Percentiles rank a stretch among this genome's conserved stretches.
Conservation (phyloP, 1,140 invertebrate species). For the Euura saliciscinereae region DNA sequence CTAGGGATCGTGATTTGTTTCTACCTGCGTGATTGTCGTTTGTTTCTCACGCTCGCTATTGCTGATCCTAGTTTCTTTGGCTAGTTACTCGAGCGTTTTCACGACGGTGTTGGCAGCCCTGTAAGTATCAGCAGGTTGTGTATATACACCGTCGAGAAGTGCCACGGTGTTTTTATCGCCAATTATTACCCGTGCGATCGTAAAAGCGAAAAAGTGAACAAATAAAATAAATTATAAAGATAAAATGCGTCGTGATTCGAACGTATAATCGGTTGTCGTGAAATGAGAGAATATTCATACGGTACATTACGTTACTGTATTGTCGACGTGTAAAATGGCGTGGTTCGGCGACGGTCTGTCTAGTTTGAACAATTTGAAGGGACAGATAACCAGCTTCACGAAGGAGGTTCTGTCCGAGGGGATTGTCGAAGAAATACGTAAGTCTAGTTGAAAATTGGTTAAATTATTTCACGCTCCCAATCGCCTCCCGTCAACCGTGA, state of each 20-base stretch:
- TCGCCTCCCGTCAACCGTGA: background rate
- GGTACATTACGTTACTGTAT: slow-evolving; percentile 7
- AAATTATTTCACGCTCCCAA: slow-evolving; percentile 14
- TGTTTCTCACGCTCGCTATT: no score
- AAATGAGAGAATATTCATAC: background rate
- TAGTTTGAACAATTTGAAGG: slow-evolving; percentile 74
- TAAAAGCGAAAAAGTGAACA: background rate
- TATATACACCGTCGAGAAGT: background rate
- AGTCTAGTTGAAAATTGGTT: slow-evolving; percentile 29
- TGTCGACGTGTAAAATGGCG: slow-evolving; percentile 68
- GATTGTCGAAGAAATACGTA: slow-evolving; percentile 62
- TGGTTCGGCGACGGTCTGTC: slow-evolving; percentile 76
- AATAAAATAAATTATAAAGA: no score
- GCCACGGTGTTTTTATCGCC: background rate
- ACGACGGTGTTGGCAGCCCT: background rate
- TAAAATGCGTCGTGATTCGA: no score
- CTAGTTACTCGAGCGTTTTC: no score
- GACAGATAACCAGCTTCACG: slow-evolving; percentile 77
- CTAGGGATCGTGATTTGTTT: no score
- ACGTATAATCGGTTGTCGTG: no score
- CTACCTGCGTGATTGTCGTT: no score
- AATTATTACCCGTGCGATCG: background rate
- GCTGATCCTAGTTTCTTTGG: no score
- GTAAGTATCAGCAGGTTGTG: background rate
- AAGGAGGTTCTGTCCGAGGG: slow-evolving; percentile 73